Conservation (phyloP, 2,797 vertebrate species). For the Myotis findleyi region DNA sequence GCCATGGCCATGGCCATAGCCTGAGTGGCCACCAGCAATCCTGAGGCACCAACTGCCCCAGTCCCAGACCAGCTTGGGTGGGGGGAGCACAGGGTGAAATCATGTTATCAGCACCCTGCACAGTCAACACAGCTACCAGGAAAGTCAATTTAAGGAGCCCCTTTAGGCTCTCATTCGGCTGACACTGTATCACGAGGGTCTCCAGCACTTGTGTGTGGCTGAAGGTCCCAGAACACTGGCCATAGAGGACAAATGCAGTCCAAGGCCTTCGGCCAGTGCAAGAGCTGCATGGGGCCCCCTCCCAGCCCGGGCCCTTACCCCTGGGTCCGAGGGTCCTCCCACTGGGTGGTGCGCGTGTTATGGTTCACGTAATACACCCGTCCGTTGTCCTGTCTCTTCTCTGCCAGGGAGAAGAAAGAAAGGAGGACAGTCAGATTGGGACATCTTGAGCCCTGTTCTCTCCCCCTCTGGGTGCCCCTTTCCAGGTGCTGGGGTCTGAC, state of each 20-base stretch:
- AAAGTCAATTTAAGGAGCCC: neutral
- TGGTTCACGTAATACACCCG: constrained; percentile 99
- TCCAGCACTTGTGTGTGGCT: neutral
- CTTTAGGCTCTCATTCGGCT: neutral
- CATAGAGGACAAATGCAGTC: neutral
- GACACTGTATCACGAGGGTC: neutral
- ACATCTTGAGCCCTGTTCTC: neutral
- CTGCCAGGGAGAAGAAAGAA: constrained; percentile 84
- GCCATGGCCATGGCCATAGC: neutral
- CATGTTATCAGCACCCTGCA: neutral
- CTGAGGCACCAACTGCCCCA: neutral
- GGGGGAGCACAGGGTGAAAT: neutral
- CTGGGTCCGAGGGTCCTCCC: constrained; percentile 98
- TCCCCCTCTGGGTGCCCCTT: neutral
- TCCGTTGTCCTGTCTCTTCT: constrained; percentile 99
- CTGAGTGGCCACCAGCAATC: neutral
- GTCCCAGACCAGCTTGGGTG: neutral
- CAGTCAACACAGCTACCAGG: neutral
- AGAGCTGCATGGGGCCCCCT: neutral
- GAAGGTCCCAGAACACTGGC: neutral
- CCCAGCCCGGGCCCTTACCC: constrained; percentile 89
- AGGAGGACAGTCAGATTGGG: neutral
- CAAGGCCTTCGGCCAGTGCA: too few relatives aligned
- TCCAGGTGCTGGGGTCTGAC: neutral
- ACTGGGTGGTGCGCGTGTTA: constrained; percentile 98